Percentiles rank a stretch among this genome's conserved stretches.
Conservation (phyloP, 2,888 invertebrate genomes). For the Diarsia brunnea region DNA sequence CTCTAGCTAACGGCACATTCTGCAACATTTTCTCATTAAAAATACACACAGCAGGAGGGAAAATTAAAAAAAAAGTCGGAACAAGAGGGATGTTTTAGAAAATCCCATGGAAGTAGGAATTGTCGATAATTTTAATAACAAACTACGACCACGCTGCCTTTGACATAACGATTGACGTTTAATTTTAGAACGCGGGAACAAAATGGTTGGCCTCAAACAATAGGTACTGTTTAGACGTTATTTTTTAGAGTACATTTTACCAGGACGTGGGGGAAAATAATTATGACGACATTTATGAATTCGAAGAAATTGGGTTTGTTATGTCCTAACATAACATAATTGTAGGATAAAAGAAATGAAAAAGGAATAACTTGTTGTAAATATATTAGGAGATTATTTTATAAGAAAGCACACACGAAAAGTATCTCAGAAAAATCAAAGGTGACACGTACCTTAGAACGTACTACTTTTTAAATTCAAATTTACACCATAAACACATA, state of each 20-base stretch:
- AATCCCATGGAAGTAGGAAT: slow-evolving; percentile 78
- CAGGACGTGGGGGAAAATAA: neutral
- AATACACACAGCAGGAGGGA: slow-evolving; percentile 52
- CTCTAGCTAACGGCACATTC: slow-evolving; percentile 23
- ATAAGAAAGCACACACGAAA: too few relatives aligned
- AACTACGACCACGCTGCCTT: slow-evolving; percentile 79
- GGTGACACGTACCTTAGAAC: too few relatives aligned
- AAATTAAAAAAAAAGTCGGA: slow-evolving; percentile 64
- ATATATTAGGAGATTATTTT: too few relatives aligned
- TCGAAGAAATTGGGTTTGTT: neutral
- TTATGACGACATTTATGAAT: neutral
- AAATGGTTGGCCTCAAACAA: slow-evolving; percentile 73
- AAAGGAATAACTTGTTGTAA: too few relatives aligned
- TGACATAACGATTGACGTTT: slow-evolving; percentile 87
- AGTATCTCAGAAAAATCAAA: too few relatives aligned
- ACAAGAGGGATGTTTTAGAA: slow-evolving; percentile 81
- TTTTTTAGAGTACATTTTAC: slow-evolving; percentile 27
- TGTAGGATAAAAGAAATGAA: too few relatives aligned
- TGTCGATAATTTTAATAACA: slow-evolving; percentile 88
- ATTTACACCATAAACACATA: too few relatives aligned
- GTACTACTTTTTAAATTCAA: too few relatives aligned
- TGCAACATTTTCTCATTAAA: slow-evolving; percentile 46
- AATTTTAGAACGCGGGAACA: slow-evolving; percentile 86
- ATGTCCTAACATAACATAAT: too few relatives aligned
- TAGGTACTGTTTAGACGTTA: slow-evolving; percentile 68